phyloP scores from a whole-genome alignment of 2,797 vertebrate genomes.

The Bryconaethiops microstoma region DNA sequence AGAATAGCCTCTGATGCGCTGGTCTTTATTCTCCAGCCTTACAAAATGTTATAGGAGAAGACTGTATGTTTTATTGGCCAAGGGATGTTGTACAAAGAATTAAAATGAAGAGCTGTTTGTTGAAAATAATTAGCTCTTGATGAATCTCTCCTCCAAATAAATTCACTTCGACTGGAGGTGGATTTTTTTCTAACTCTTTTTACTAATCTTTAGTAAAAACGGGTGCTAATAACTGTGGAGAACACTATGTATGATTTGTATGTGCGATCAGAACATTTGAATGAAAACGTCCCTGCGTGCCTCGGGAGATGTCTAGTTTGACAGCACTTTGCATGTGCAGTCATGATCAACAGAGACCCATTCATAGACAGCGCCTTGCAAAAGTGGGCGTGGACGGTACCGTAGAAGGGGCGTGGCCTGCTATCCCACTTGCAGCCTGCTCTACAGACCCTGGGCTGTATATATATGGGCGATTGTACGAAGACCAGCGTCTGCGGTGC shows the following conservation, averaged over 20 bases:
- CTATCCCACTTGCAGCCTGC: background rate
- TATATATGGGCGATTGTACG: constrained; percentile 6
- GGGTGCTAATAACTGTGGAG: too few species aligned
- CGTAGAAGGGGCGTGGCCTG: background rate
- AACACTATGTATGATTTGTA: background rate
- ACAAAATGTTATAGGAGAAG: too few species aligned
- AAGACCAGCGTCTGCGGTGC: background rate
- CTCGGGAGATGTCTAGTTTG: background rate
- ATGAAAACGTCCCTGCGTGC: background rate
- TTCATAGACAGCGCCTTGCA: background rate
- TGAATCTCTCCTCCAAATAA: too few species aligned
- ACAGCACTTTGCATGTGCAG: background rate
- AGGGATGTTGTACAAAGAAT: too few species aligned
- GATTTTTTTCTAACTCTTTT: too few species aligned
- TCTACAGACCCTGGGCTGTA: background rate
- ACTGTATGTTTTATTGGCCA: too few species aligned
- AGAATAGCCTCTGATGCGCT: too few species aligned
- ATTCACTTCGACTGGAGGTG: too few species aligned
- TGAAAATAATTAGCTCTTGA: too few species aligned
- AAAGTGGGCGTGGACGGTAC: constrained; percentile 24
- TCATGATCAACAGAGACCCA: background rate
- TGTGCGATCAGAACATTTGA: background rate
- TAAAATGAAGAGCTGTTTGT: too few species aligned
- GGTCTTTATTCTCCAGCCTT: too few species aligned
- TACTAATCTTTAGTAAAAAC: too few species aligned